Evolutionary conservation across 2,113 vertebrate genomes (phyloP), one percentile per base, ranked within the genome.

Genomic region (Motacilla alba): DNA sequence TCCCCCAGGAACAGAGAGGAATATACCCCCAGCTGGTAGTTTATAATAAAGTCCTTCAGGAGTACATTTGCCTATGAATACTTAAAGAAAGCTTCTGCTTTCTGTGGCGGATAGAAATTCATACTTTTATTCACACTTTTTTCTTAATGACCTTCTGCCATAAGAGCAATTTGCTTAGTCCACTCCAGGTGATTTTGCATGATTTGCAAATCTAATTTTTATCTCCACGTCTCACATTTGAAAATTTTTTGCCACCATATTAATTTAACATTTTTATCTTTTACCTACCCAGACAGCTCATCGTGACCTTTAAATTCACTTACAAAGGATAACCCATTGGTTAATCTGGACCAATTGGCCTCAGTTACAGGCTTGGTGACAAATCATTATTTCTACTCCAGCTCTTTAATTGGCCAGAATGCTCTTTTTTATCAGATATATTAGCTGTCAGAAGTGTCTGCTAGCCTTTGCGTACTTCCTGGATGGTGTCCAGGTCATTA

Each of bases 321-420:
- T 97, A 96, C 96, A 97, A 98, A 98, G 96, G 97, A 97, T 97
- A 98, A 98, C 96, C 96, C 97, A 97, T 95, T 98, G 98, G 97
- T 98, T 98, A 98, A 98, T 98, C 95, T 97, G 95, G 94, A 97
- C 98, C 98, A 97, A 97, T 98, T 98, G 98, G 98, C 97, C 98
- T 97, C 97, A 93, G 96, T 97, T 97, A 98, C 95, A 97, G 95
- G 96, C 96, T 97, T 94, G 92, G 96, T 97, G 97, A 98, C 97
- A 98, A 98, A 98, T 97, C 98, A 98, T 98, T 98, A 98, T 97
- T 98, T 98, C 97, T 97, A 95, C 80, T 75, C 97, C 94, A 63
- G 92, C 94, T 98, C 91, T 98, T 98, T 98, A 98, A 98, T 98
- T 98, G 98, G 98, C 97, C 96, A 94, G 97, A 98, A 97, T 98